Base-by-base conservation (phyloP, 2,113 vertebrate genomes). In the Oncorhynchus gorbuscha region DNA sequence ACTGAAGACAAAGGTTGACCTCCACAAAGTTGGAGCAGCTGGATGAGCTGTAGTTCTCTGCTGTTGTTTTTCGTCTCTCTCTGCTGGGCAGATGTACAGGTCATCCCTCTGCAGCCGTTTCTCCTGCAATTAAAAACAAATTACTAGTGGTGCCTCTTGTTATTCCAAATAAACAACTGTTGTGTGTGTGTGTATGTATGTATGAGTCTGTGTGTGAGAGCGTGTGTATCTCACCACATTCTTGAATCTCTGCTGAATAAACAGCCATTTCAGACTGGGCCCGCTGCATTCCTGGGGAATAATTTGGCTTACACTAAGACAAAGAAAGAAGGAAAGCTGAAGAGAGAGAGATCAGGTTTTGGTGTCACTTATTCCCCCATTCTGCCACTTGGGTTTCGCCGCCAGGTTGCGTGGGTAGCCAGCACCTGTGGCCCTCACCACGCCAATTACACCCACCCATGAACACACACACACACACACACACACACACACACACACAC, bases 251-350 rank as follows among this genome's bases (percentile, higher is more conserved):
- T 79, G 69, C 82, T 83, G 79, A 86, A 85, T 84, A 87, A 83
- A 89, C 84, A 85, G 4, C 84, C 62, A 51, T 77, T 78, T 82
- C 85, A 87, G 92, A 93, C 92, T 87, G 91, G 94, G 92, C 91
- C 89, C 84, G 87, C 95, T 90, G 90, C 95, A 95, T 93, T 90
- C 86, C 92, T 90, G 79, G 88, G 87, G 94, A 95, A 94, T 92
- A 73, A 84, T 94, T 89, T 92, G 91, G 89, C 89, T 91, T 83
- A 82, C 76, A 73, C 81, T 89, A 90, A 89, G 90, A 91, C 89
- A 80, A 82, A 81, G 80, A 71, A 5, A 70, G 68, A 89, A 88
- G 85, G 84, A 64, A 75, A 18, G 13, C 49, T 65, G 26, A 61
- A 72, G 69, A 74, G 48, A 30, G 65, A 73, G 39, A 39, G 39